phyloP scores from a whole-genome alignment of 92 coral and sea anemone genomes.

The Paramuricea clavata region DNA sequence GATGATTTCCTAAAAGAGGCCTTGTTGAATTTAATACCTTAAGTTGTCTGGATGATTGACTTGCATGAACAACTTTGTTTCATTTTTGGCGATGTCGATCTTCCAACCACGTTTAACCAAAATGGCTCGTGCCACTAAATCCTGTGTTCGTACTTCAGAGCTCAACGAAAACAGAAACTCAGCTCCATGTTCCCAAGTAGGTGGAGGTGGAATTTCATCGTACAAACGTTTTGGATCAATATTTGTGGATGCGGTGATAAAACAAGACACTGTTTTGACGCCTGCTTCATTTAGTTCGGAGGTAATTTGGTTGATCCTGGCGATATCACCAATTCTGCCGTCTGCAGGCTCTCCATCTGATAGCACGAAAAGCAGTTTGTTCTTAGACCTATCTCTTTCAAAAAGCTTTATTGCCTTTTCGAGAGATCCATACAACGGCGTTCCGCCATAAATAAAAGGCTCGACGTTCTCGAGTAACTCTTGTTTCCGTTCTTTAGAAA shows the following conservation, averaged over 20 bases:
- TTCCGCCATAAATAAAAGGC: slow-evolving; percentile 35
- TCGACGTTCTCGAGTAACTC: background rate
- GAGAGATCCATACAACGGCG: slow-evolving; percentile 16
- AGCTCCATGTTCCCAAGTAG: background rate
- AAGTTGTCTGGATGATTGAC: slow-evolving; percentile 32
- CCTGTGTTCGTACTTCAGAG: slow-evolving; percentile 23
- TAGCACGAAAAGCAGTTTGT: slow-evolving; percentile 14
- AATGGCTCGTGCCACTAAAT: background rate
- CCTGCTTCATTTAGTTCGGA: background rate
- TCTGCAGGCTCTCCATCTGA: slow-evolving; percentile 36
- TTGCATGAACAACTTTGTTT: slow-evolving; percentile 21
- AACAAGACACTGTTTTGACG: slow-evolving; percentile 65
- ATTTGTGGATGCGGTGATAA: slow-evolving; percentile 24
- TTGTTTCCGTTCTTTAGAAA: background rate
- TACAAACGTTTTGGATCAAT: background rate
- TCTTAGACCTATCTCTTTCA: background rate
- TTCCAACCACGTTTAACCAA: slow-evolving; percentile 29
- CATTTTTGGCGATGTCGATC: slow-evolving; percentile 8
- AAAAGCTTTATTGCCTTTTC: background rate
- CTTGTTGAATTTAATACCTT: background rate
- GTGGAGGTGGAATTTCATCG: background rate
- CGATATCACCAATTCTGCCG: background rate
- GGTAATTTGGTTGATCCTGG: background rate
- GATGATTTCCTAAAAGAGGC: background rate
- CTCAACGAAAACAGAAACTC: slow-evolving; percentile 54